Evolutionary conservation across 2,113 vertebrate genomes (phyloP).

Genomic region (Dicerorhinus sumatrensis): DNA sequence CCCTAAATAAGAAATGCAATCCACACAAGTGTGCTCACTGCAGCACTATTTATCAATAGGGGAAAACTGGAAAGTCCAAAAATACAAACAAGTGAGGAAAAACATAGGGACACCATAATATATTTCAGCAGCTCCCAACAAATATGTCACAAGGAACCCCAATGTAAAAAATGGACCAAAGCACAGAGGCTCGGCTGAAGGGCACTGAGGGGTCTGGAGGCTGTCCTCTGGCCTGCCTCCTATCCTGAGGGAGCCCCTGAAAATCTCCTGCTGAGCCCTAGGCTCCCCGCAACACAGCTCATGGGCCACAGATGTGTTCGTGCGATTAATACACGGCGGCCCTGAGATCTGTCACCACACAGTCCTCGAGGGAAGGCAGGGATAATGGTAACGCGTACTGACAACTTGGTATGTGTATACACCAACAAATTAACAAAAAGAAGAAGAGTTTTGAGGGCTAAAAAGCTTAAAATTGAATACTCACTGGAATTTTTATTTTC

Average conservation of each 20-base stretch:
- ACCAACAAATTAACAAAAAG: neutral
- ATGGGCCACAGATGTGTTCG: fast-evolving
- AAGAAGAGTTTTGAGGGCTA: too few relatives aligned
- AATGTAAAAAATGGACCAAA: neutral
- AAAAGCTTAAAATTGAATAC: neutral
- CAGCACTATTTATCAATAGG: too few relatives aligned
- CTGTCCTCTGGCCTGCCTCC: neutral
- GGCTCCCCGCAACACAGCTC: neutral
- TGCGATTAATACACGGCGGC: neutral
- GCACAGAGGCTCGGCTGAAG: neutral
- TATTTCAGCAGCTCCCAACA: neutral
- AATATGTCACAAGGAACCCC: neutral
- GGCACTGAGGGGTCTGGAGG: neutral
- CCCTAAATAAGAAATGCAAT: neutral
- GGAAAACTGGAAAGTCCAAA: neutral
- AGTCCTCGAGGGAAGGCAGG: neutral
- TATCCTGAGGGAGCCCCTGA: neutral
- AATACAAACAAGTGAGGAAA: neutral
- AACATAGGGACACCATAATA: neutral
- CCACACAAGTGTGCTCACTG: neutral
- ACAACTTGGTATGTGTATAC: neutral
- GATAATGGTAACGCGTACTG: fast-evolving
- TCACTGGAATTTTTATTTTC: neutral
- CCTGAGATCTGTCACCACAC: too few relatives aligned
- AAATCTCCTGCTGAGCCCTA: neutral